A percentile compares a stretch with the other conserved stretches of the same genome.
Evolutionary conservation across 2,888 invertebrate genomes (phyloP).

Genomic region (Diadromus collaris): DNA sequence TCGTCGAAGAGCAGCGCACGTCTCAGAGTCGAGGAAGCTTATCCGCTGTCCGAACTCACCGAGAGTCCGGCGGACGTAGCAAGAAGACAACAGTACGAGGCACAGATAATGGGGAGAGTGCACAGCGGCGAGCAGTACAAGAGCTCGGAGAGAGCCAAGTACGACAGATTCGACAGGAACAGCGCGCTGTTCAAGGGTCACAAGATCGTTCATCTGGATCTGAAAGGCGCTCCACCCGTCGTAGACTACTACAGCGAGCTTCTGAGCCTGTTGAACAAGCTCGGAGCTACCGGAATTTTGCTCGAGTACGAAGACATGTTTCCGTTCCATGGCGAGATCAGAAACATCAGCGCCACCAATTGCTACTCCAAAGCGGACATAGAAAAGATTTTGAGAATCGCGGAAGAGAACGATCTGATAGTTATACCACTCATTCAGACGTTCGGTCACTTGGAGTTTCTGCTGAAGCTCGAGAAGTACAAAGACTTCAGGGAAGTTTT

Average conservation of each 20-base stretch:
- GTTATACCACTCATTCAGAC: conserved; percentile 92
- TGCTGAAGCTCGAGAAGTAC: conserved; percentile 87
- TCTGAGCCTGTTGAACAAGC: conserved; percentile 83
- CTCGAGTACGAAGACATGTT: conserved; percentile 96
- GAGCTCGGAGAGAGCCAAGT: conserved; percentile 38
- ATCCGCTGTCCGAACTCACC: conserved; percentile 64
- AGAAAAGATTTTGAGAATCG: conserved; percentile 81
- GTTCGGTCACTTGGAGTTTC: conserved; percentile 92
- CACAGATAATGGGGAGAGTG: conserved; percentile 65
- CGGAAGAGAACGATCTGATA: conserved; percentile 83
- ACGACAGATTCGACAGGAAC: conserved; percentile 27
- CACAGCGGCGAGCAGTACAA: conserved; percentile 43
- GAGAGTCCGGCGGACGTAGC: conserved; percentile 66
- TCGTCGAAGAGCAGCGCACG: conserved; percentile 62
- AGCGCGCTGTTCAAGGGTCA: conserved; percentile 77
- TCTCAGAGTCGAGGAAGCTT: conserved; percentile 66
- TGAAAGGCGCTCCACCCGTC: conserved; percentile 92
- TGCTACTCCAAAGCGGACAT: conserved; percentile 84
- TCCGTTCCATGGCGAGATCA: conserved; percentile 85
- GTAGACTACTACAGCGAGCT: conserved; percentile 83
- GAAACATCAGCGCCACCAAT: conserved; percentile 84
- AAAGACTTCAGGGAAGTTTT: conserved; percentile 85
- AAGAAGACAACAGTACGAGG: conserved; percentile 67
- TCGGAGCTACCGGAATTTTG: conserved; percentile 89
- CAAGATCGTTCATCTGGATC: conserved; percentile 90